A percentile compares a stretch with the other conserved stretches of the same genome.
phyloP scores from a whole-genome alignment of 2,113 vertebrate species.

The Hyperoodon ampullatus region DNA sequence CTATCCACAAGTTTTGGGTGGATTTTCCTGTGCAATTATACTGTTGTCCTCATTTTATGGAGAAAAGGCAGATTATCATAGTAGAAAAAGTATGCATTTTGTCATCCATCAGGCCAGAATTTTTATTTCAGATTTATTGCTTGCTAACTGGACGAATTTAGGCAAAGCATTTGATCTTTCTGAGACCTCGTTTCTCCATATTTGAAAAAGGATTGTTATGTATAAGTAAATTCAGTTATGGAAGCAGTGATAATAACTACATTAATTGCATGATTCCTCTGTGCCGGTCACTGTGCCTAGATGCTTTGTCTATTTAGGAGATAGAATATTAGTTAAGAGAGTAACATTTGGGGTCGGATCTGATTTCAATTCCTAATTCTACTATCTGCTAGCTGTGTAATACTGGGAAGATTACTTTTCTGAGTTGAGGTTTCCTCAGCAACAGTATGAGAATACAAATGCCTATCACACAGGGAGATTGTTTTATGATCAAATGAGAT shows the following conservation, averaged over 20 bases:
- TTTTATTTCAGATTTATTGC: background rate
- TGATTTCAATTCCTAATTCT: background rate
- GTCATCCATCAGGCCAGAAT: background rate
- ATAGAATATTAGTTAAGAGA: background rate
- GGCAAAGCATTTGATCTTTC: background rate
- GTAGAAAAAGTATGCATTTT: background rate
- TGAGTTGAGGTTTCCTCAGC: background rate
- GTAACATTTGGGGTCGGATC: background rate
- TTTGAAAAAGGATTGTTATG: background rate
- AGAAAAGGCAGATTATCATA: background rate
- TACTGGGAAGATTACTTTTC: background rate
- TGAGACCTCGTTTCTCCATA: background rate
- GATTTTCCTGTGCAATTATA: background rate
- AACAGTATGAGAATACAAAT: background rate
- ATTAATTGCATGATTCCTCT: background rate
- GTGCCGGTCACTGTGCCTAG: background rate
- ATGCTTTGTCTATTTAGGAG: background rate
- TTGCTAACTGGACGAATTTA: constrained; percentile 19
- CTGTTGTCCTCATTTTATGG: background rate
- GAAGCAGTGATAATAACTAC: background rate
- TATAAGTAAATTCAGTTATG: background rate
- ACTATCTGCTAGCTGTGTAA: background rate
- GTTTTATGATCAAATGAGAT: background rate
- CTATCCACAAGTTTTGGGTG: background rate
- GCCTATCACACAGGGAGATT: background rate